Base-by-base conservation (phyloP, 2,888 invertebrate species). In the Napeogenes sylphis region DNA sequence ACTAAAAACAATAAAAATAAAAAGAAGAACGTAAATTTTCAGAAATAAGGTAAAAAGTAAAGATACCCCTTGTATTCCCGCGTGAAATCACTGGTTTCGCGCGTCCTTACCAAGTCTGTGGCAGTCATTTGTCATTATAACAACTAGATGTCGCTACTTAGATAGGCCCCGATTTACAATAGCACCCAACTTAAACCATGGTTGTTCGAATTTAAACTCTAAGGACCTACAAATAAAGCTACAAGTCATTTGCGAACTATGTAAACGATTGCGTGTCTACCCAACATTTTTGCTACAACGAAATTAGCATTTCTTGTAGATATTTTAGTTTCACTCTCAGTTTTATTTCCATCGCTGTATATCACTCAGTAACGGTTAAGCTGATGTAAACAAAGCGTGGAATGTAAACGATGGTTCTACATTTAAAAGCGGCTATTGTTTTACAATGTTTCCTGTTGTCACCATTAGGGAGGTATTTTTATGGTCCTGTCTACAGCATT, bases 401-500 rank as follows among this genome's bases (percentile, higher is more conserved):
- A 63, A 67, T 70, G 70, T 62, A 72, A 61, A 14, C 21, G 13
- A 45, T 21, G 32, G 21, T 55, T 55, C 54, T 58, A 55, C 56
- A 63, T 64, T 64, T 62, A 62, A 56, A 58, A 62, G 59, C 65
- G 59, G 56, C 51, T 35, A 58, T 63, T 64, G 61, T 62, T 58
- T 58, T 65, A 64, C 70, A 70, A 69, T 68, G 71, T 71, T 71
- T 70, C 65, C 67, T 67, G 72, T 72, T 73, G 70, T 70, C 73
- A 70, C 73, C 69, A 73, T 75, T 73, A 72, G 66, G 62, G 70
- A 59, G 72, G 67, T 75, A 75, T 73, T 82, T 80, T 81, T 80
- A 80, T 78, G 71, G 78, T 73, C 65, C 72, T 74, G 75, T 78
- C 79, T 71, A 70, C 77, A 71, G 67, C 72, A 74, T 77, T 84